Evolutionary conservation across 2,797 vertebrate species (phyloP).

Genomic region (Natrix natrix): DNA sequence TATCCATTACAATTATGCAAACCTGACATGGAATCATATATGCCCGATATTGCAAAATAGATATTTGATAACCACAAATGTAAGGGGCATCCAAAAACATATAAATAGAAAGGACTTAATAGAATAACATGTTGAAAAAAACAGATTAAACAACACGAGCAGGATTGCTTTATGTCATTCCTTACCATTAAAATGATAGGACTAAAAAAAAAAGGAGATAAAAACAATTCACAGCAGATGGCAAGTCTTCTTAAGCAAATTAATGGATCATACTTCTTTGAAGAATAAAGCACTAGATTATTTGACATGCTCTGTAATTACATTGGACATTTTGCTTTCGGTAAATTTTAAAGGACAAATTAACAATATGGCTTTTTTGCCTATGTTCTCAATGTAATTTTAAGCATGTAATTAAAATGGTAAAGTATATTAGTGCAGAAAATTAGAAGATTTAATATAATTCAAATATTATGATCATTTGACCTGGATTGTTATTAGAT

Average conservation of each 20-base stretch:
- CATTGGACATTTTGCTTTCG: constrained; percentile 75
- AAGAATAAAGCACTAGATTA: constrained; percentile 66
- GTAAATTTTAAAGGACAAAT: constrained; percentile 78
- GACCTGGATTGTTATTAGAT: constrained; percentile 45
- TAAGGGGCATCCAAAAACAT: constrained; percentile 45
- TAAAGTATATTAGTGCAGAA: constrained; percentile 69
- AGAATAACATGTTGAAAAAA: constrained; percentile 53
- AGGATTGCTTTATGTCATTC: constrained; percentile 57
- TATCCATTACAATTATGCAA: neutral
- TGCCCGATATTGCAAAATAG: constrained; percentile 19
- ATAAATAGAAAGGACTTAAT: constrained; percentile 61
- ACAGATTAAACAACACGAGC: constrained; percentile 61
- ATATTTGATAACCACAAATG: constrained; percentile 29
- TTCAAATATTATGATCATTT: constrained; percentile 53
- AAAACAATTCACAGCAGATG: constrained; percentile 75
- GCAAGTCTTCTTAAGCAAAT: constrained; percentile 73
- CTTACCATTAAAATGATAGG: constrained; percentile 53
- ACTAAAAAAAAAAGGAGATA: constrained; percentile 19
- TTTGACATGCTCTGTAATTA: constrained; percentile 78
- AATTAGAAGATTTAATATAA: constrained; percentile 68
- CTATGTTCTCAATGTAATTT: constrained; percentile 69
- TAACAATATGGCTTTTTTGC: constrained; percentile 65
- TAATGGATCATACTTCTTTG: constrained; percentile 70
- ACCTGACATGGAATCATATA: constrained; percentile 30
- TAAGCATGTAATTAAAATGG: constrained; percentile 71